Evolutionary conservation across 2,888 invertebrate genomes (phyloP), one percentile per base, ranked within the genome.

Genomic region (Girardia tigrina): DNA sequence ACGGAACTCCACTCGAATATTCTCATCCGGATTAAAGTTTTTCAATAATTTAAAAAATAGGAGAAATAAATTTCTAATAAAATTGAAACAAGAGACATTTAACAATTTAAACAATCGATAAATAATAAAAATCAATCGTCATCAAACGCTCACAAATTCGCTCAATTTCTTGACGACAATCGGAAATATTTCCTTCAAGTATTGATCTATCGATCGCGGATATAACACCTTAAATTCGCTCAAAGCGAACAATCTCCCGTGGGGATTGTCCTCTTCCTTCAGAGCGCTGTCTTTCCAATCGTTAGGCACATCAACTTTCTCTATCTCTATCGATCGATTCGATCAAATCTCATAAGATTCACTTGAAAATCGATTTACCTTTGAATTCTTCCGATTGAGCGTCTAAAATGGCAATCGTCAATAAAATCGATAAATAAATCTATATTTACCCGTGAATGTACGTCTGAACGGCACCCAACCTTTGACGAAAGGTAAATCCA

Each of bases 181-280:
- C 4, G 56, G 56, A 56, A 56, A 56, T 12, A 56, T 23, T 56
- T 56, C 56, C 4, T 56, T 56, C 4, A 56, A 8, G n/a, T 56
- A 56, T n/a, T 6, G 4, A 56, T 56, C 56, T n/a, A 56, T 20
- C n/a, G 56, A n/a, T 56, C 23, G n/a, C 23, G 56, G 56, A 56
- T 56, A 56, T 16, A 56, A 56, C 4, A 56, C 56, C 23, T 56
- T 56, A 56, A 56, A 56, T 56, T 56, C 56, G n/a, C 56, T 56
- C 23, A 56, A 56, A 56, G 56, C 56, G 23, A 56, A 56, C 23
- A 56, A 56, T 16, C 56, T n/a, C 4, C 56, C 56, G 23, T 56
- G 56, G 4, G 56, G 56, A 56, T 56, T 56, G 4, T 56, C 56
- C 4, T 16, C 56, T 56, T 4, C 8, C 23, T 56, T 56, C 23